phyloP scores from a whole-genome alignment of 2,797 vertebrate species.

The Simalia tracyae region DNA sequence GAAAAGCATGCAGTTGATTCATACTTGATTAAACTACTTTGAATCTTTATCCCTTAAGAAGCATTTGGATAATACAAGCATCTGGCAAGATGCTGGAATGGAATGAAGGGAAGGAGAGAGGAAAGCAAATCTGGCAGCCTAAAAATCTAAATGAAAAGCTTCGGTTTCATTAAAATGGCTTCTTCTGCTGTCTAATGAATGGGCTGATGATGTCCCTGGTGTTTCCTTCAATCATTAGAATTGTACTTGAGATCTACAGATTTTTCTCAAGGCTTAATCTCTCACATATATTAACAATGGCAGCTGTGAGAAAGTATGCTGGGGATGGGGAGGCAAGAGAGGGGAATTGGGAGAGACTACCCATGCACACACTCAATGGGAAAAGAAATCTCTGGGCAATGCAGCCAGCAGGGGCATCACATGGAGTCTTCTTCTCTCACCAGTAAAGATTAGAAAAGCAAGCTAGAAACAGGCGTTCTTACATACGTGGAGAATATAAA shows the following conservation, averaged over 20 bases:
- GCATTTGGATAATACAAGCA: background rate
- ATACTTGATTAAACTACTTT: background rate
- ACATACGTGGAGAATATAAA: background rate
- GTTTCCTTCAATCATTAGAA: background rate
- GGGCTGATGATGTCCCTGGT: background rate
- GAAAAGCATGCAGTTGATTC: background rate
- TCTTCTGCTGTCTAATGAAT: conserved; percentile 18
- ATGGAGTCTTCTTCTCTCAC: conserved; percentile 16
- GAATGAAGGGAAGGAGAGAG: background rate
- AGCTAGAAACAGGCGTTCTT: background rate
- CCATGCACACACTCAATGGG: background rate
- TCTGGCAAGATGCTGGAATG: background rate
- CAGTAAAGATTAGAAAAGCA: background rate
- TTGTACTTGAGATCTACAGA: background rate
- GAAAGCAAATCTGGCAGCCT: background rate
- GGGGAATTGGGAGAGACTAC: background rate
- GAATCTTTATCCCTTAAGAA: background rate
- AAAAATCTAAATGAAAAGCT: background rate
- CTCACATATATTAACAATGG: conserved; percentile 44
- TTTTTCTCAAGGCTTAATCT: conserved; percentile 20
- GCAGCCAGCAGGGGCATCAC: conserved; percentile 13
- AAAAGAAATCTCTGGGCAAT: rapidly evolving
- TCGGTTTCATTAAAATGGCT: conserved; percentile 8
- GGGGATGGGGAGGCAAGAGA: background rate
- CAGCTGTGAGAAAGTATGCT: background rate